Percentiles rank a stretch among this genome's conserved stretches.
phyloP scores from a whole-genome alignment of 1,140 invertebrate species.

The Lamellibrachia luymesi region DNA sequence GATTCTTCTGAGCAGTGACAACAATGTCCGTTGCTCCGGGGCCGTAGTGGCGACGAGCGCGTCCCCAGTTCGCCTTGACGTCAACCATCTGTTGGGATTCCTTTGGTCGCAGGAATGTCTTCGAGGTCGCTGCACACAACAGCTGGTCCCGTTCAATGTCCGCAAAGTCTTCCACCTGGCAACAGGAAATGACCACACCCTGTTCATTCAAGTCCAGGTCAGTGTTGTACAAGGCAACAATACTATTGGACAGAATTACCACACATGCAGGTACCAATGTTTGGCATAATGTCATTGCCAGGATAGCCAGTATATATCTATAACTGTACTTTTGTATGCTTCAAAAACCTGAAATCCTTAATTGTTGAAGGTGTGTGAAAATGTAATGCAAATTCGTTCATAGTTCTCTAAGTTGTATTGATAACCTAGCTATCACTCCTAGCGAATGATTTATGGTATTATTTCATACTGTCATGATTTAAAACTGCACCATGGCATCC shows the following conservation, averaged over 20 bases:
- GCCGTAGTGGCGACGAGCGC: constrained; percentile 52
- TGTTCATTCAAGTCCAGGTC: not conserved
- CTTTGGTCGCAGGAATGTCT: constrained; percentile 39
- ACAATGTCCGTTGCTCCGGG: constrained; percentile 46
- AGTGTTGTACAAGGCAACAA: no score
- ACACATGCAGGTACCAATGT: not conserved
- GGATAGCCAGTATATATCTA: no score
- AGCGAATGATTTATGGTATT: no score
- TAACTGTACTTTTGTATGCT: no score
- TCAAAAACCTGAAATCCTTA: no score
- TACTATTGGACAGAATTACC: no score
- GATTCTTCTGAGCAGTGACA: constrained; percentile 36
- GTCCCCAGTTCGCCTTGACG: constrained; percentile 53
- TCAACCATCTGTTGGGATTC: constrained; percentile 39
- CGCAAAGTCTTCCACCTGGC: constrained; percentile 44
- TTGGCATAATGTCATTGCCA: not conserved
- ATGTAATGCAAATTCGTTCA: no score
- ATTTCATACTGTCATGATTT: no score
- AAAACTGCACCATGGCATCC: no score
- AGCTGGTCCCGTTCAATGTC: constrained; percentile 48
- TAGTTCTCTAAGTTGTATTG: no score
- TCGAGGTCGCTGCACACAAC: constrained; percentile 47
- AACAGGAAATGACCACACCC: not conserved
- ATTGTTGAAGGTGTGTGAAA: no score
- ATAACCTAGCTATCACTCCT: no score